A percentile compares a stretch with the other conserved stretches of the same genome.
These are phyloP conservation scores for Leptinotarsa undecemlineata DNA, from an alignment of 1,140 invertebrate genomes.

Conservation along the genomic window DNA sequence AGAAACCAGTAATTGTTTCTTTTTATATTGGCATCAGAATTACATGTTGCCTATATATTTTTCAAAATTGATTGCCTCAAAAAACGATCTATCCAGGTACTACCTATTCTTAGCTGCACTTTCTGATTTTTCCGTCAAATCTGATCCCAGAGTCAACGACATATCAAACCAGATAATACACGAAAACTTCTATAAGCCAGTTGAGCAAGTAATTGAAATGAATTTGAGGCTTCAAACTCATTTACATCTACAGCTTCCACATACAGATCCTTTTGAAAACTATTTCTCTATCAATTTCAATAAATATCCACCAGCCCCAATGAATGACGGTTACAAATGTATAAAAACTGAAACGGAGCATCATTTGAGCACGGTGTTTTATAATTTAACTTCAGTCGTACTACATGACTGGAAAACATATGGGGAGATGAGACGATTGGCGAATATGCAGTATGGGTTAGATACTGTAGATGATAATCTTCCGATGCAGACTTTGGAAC, in stretches of 20 bases:
- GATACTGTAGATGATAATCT: conserved; percentile 86
- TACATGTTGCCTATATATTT: conserved; percentile 76
- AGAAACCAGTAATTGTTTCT: conserved; percentile 71
- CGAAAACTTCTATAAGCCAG: conserved; percentile 67
- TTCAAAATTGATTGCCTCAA: conserved; percentile 67
- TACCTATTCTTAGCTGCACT: conserved; percentile 70
- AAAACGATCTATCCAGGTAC: conserved; percentile 64
- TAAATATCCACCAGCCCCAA: conserved; percentile 41
- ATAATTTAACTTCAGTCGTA: conserved; percentile 96
- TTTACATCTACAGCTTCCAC: conserved; percentile 84
- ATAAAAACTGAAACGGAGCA: conserved; percentile 75
- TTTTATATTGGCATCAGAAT: conserved; percentile 82
- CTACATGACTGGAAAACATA: conserved; percentile 98
- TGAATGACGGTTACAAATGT: conserved; percentile 46
- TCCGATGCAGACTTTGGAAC: conserved; percentile 95
- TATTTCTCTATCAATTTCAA: conserved; percentile 44
- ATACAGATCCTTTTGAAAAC: conserved; percentile 54
- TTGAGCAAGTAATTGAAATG: conserved; percentile 87
- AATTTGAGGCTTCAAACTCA: conserved; percentile 89
- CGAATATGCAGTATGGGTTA: conserved; percentile 82
- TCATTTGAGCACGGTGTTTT: conserved; percentile 94
- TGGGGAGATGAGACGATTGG: conserved; percentile 92
- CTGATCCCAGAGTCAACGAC: conserved; percentile 33
- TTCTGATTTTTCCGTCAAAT: conserved; percentile 61
- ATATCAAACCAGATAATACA: conserved; percentile 53